Conservation (phyloP, 2,888 invertebrate genomes). For the Chloromyia formosa region DNA sequence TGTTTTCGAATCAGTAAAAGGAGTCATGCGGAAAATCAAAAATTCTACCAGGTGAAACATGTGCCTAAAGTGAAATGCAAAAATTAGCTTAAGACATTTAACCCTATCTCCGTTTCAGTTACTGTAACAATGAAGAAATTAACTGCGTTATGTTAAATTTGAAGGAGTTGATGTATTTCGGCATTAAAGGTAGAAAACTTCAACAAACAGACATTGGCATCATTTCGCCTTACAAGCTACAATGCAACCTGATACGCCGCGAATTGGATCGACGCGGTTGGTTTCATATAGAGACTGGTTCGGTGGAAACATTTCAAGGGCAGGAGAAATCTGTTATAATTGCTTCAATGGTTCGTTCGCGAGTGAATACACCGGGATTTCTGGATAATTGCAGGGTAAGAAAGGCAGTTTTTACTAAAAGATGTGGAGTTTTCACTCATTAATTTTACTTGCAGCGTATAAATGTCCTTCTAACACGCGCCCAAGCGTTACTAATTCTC, state of each 20-base stretch:
- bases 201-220: constrained; percentile 67
- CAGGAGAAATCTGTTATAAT: constrained; percentile 84
- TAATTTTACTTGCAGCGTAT: constrained; percentile 66
- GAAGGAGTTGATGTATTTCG: constrained; percentile 64
- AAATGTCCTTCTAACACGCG: constrained; percentile 72
- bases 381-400: constrained; percentile 57
- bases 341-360: constrained; percentile 80
- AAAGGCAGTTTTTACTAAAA: constrained; percentile 34
- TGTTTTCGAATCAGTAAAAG: constrained; percentile 69
- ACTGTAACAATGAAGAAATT: constrained; percentile 70
- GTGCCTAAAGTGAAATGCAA: neutral
- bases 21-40: constrained; percentile 64
- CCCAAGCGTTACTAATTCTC: constrained; percentile 69
- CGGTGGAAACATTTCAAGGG: constrained; percentile 89
- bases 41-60: constrained; percentile 67
- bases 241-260: constrained; percentile 61
- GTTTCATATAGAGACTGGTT: constrained; percentile 73
- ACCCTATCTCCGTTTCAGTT: constrained; percentile 64
- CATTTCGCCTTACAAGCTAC: constrained; percentile 68
- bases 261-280: constrained; percentile 56
- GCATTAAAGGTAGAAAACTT: constrained; percentile 64
- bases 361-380: constrained; percentile 56
- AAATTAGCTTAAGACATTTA: neutral
- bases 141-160: constrained; percentile 69
- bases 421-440: neutral